Base-by-base conservation (phyloP, 2,113 vertebrate species). In the Reinhardtius hippoglossoides region DNA sequence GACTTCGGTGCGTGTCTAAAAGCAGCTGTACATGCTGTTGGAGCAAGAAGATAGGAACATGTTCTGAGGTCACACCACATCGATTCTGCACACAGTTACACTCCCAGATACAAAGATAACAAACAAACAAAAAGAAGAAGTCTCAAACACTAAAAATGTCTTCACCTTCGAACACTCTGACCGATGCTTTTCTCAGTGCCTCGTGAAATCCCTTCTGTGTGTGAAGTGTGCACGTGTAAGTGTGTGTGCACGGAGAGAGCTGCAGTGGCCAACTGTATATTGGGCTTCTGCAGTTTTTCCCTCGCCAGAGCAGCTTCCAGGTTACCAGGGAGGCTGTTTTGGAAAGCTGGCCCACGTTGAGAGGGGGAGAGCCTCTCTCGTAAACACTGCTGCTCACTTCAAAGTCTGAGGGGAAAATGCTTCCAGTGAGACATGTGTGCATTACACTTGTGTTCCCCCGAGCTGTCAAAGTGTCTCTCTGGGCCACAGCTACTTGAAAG, bases 291-390 rank as follows among this genome's bases (percentile, higher is more conserved):
- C 7, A 67, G 60, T 58, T 60, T 80, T 82, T 76, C 76, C 58
- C 78, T 74, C 59, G 59, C 6, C 7, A 72, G 76, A 63, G 18
- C 59, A 72, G 80, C 76, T 68, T 87, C 87, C 83, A 89, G 77
- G 88, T 93, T 93, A 80, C 92, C 84, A 90, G 60, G 86, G 88
- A 90, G 86, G 82, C 83, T 91, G 88, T 93, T 93, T 88, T 93
- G 92, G 92, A 94, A 94, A 94, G 76, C 89, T 93, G 92, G 91
- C 89, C 67, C 76, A 26, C 59, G 84, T 91, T 90, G 58, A 85
- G 82, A 90, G 79, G 78, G 50, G 73, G 78, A 80, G 79, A 83
- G 76, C 21, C 69, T 86, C 54, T 81, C 75, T 89, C 76, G 27
- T 90, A 83, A 93, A 92, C 76, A 74, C 73, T 62, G 75, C 61